These are phyloP conservation scores for Metridium senile DNA, from an alignment of 92 coral and sea anemone genomes.

Conservation along the genomic window DNA sequence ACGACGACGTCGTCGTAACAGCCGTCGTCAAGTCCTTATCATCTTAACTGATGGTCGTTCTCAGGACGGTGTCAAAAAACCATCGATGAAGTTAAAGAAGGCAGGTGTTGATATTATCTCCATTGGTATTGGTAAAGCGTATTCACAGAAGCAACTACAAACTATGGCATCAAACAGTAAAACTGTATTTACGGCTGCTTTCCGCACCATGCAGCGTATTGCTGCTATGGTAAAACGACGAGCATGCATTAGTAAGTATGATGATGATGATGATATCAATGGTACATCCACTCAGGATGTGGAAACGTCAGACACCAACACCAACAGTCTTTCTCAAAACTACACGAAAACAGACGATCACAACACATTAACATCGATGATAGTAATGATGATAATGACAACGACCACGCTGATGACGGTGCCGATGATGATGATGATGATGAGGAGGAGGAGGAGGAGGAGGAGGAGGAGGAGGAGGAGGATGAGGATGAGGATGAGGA, in stretches of 20 bases:
- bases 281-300: too few species aligned
- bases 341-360: too few species aligned
- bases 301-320: too few species aligned
- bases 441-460: too few species aligned
- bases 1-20: conserved; percentile 11
- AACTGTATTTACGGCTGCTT: conserved; percentile 45
- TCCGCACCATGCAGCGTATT: conserved; percentile 45
- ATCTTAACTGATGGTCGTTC: conserved; percentile 61
- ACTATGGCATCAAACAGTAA: conserved; percentile 48
- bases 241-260: conserved; percentile 51
- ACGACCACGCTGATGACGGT: too few species aligned
- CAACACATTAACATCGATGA: too few species aligned
- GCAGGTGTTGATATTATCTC: conserved; percentile 35
- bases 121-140: conserved; percentile 42
- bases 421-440: too few species aligned
- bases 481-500: too few species aligned
- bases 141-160: conserved; percentile 20
- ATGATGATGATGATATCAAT: not conserved
- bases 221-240: conserved; percentile 34
- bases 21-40: conserved; percentile 27
- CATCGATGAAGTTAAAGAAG: conserved; percentile 37
- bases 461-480: too few species aligned
- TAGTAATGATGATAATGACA: too few species aligned
- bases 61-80: conserved; percentile 32
- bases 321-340: too few species aligned